Evolutionary conservation across 2,888 invertebrate species (phyloP).

Genomic region (Nycteola revayana): DNA sequence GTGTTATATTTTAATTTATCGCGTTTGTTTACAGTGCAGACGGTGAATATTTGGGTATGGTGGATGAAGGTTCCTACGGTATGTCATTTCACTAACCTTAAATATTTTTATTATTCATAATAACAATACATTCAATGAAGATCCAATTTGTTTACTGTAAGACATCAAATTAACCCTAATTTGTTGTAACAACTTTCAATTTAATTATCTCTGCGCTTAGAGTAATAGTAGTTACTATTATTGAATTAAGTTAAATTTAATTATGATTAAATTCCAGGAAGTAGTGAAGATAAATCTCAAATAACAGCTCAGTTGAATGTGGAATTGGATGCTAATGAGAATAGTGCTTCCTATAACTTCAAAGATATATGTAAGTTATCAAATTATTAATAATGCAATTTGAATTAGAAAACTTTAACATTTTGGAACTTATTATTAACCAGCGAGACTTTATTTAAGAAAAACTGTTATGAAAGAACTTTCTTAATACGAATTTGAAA

Average conservation of each 20-base stretch:
- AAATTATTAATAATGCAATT: too few relatives aligned
- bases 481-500: too few relatives aligned
- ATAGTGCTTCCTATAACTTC: slow-evolving; percentile 56
- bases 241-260: slow-evolving; percentile 50
- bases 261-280: slow-evolving; percentile 62
- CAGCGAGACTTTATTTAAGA: too few relatives aligned
- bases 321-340: slow-evolving; percentile 78
- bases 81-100: slow-evolving; percentile 31
- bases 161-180: slow-evolving; percentile 17
- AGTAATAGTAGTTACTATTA: slow-evolving; percentile 16
- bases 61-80: slow-evolving; percentile 70
- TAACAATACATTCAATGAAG: not conserved
- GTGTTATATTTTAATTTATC: slow-evolving; percentile 32
- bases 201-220: slow-evolving; percentile 37
- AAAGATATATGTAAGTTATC: slow-evolving; percentile 65
- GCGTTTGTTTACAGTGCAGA: slow-evolving; percentile 69
- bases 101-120: too few relatives aligned
- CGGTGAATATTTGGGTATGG: slow-evolving; percentile 71
- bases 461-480: too few relatives aligned
- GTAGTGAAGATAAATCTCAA: slow-evolving; percentile 72
- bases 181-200: slow-evolving; percentile 31
- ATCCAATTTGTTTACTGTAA: slow-evolving; percentile 21
- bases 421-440: too few relatives aligned
- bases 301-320: slow-evolving; percentile 72
- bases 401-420: too few relatives aligned